Evolutionary conservation across 2,113 vertebrate species (phyloP).

Genomic region (Thryonomys swinderianus): DNA sequence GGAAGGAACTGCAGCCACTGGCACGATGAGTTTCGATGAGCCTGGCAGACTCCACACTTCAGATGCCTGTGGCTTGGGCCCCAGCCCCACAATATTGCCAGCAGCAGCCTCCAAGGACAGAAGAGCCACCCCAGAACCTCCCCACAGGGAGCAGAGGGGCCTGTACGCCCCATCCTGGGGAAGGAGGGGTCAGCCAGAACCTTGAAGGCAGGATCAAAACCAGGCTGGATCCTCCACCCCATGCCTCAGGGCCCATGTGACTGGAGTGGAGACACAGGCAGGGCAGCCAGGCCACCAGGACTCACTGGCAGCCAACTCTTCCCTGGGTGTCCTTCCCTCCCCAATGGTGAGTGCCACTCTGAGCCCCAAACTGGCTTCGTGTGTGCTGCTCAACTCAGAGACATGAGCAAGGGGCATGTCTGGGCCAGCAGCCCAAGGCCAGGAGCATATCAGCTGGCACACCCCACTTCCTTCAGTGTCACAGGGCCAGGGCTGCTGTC

Average conservation of each 20-base stretch:
- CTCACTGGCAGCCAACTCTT: neutral
- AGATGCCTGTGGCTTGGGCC: neutral
- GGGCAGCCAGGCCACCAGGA: neutral
- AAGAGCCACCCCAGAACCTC: neutral
- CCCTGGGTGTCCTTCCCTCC: neutral
- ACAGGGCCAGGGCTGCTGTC: neutral
- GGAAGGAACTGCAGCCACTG: neutral
- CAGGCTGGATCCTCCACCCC: neutral
- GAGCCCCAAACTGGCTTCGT: neutral
- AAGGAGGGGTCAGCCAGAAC: neutral
- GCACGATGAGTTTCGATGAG: neutral
- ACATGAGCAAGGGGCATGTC: accelerated
- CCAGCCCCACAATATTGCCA: neutral
- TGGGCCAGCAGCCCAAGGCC: neutral
- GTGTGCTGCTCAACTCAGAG: too few relatives aligned
- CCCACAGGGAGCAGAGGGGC: neutral
- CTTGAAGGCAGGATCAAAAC: neutral
- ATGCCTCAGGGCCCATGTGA: neutral
- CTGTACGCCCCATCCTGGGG: neutral
- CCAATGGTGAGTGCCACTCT: neutral
- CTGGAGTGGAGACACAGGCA: neutral
- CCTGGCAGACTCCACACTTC: neutral
- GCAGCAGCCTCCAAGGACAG: neutral
- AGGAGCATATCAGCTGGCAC: neutral
- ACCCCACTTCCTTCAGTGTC: accelerated